Percentiles rank a stretch among this genome's conserved stretches.
Evolutionary conservation across 2,888 invertebrate genomes (phyloP).

Genomic region (Hesperia comma): DNA sequence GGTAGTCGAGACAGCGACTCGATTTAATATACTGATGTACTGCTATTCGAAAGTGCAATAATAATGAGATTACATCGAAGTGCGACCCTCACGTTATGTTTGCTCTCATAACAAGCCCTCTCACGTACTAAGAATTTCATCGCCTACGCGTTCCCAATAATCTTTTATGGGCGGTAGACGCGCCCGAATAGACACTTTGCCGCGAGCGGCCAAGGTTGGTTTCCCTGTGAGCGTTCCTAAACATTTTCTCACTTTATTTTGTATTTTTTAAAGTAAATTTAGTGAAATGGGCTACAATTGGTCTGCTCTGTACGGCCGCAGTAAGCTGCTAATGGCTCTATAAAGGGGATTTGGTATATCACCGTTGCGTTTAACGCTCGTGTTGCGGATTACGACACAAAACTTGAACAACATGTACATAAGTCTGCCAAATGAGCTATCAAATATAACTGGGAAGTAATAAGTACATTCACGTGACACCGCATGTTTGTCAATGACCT

Average conservation of each 20-base stretch:
- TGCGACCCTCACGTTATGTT: slow-evolving; percentile 1
- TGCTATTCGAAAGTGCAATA: background rate
- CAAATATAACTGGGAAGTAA: too few species aligned
- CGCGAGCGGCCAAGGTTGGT: background rate
- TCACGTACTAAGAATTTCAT: slow-evolving; percentile 30
- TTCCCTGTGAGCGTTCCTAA: background rate
- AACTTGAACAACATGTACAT: too few species aligned
- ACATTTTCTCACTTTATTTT: background rate
- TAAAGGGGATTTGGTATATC: background rate
- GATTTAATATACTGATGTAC: background rate
- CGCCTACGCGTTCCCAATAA: slow-evolving; percentile 24
- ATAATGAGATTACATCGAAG: slow-evolving; percentile 5
- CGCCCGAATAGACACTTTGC: background rate
- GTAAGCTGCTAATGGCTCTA: background rate
- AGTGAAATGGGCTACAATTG: slow-evolving; percentile 9
- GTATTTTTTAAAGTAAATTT: slow-evolving; percentile 18
- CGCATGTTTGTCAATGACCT: too few species aligned
- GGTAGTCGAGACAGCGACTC: background rate
- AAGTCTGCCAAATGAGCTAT: too few species aligned
- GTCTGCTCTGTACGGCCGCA: background rate
- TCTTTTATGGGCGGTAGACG: slow-evolving; percentile 1
- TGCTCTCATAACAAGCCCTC: slow-evolving; percentile 20
- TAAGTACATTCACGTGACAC: too few species aligned
- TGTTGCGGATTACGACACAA: background rate
- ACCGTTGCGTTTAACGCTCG: background rate